Percentiles rank a stretch among this genome's conserved stretches.
These are phyloP conservation scores for Cataglyphis rosenhaueri DNA, from an alignment of 2,888 invertebrate genomes.

Conservation along the genomic window DNA sequence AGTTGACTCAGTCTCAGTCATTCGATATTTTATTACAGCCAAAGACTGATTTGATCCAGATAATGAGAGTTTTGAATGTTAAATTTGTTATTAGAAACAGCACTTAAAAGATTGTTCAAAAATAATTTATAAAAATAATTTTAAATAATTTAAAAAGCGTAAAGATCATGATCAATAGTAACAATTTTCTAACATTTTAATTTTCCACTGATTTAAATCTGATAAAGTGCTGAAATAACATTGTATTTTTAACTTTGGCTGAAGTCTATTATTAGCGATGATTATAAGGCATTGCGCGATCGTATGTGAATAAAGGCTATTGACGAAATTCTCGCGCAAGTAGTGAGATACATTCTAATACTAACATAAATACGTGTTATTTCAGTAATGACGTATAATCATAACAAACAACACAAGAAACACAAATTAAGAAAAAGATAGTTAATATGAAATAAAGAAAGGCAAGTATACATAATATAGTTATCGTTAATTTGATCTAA, in stretches of 20 bases:
- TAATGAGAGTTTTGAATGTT: constrained; percentile 14
- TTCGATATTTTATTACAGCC: constrained; percentile 37
- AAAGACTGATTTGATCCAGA: constrained; percentile 18
- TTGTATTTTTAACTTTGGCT: not conserved
- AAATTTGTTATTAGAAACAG: not conserved
- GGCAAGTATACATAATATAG: not conserved
- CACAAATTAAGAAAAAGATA: not conserved
- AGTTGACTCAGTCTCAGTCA: constrained; percentile 57
- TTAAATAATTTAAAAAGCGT: not conserved
- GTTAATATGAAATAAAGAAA: constrained; percentile 1
- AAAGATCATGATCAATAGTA: not conserved
- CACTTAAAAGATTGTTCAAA: not conserved
- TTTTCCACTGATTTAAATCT: constrained; percentile 15
- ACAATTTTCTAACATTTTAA: constrained; percentile 3
- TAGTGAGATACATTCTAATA: constrained; percentile 53
- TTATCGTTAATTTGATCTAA: constrained; percentile 14
- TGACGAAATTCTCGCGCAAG: constrained; percentile 31
- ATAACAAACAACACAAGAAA: not conserved
- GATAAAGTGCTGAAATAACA: constrained; percentile 5
- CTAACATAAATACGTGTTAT: constrained; percentile 48
- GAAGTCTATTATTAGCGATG: constrained; percentile 33
- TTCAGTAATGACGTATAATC: constrained; percentile 46
- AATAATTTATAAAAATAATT: constrained; percentile 2
- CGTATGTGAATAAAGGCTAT: constrained; percentile 44
- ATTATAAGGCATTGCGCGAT: constrained; percentile 3